A percentile compares a stretch with the other conserved stretches of the same genome.
Evolutionary conservation across 1,140 invertebrate species (phyloP).

Genomic region (Kradibia gibbosae): DNA sequence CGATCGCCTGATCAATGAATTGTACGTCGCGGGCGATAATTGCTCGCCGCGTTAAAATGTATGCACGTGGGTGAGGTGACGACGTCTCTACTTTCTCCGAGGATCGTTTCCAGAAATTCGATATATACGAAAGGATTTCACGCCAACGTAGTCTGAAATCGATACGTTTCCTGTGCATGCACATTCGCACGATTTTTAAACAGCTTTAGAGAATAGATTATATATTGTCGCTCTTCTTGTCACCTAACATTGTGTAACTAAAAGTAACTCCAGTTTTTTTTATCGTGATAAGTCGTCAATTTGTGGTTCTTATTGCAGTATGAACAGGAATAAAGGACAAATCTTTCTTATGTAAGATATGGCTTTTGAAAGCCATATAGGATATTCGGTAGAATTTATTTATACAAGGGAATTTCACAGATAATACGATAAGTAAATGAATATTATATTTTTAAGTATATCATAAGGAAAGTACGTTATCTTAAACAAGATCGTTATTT

Average conservation of each 20-base stretch:
- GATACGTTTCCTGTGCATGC: constrained; percentile 45
- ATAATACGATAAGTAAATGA: not conserved
- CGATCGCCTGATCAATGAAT: constrained; percentile 57
- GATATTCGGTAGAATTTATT: not conserved
- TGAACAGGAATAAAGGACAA: not conserved
- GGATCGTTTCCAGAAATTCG: constrained; percentile 59
- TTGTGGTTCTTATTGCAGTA: not conserved
- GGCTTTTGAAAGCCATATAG: not conserved
- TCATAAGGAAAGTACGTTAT: not conserved
- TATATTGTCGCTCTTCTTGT: not conserved
- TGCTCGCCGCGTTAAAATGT: constrained; percentile 8
- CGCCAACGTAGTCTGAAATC: constrained; percentile 53
- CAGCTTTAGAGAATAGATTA: constrained; percentile 27
- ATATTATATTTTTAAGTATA: not conserved
- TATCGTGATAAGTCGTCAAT: not conserved
- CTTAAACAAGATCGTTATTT: not conserved
- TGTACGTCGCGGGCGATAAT: constrained; percentile 35
- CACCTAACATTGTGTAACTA: not conserved
- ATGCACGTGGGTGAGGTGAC: constrained; percentile 53
- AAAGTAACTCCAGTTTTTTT: not conserved
- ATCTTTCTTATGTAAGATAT: not conserved
- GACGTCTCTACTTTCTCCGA: constrained; percentile 56
- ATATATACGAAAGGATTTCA: constrained; percentile 55
- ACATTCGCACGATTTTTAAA: not conserved
- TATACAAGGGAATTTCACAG: not conserved